Percentiles rank a stretch among this genome's conserved stretches.
Evolutionary conservation across 1,140 invertebrate species (phyloP).

Genomic region (Chelonus insularis): DNA sequence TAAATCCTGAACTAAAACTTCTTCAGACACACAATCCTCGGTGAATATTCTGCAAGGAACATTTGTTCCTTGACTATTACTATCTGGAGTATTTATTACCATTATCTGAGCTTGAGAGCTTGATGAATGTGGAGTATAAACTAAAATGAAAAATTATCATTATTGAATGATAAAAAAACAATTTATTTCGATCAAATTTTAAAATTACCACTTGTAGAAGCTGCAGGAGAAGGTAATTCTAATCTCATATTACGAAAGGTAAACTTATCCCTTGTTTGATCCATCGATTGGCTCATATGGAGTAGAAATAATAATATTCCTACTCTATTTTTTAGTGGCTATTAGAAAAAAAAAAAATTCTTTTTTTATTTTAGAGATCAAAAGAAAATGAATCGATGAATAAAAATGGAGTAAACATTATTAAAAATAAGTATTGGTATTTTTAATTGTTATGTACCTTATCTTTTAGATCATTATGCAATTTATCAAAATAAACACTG

Average conservation of each 20-base stretch:
- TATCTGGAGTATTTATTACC: slow-evolving; percentile 37
- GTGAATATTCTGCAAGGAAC: slow-evolving; percentile 42
- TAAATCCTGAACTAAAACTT: slow-evolving; percentile 73
- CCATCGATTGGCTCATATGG: slow-evolving; percentile 41
- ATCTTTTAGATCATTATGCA: slow-evolving; percentile 54
- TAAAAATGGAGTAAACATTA: too few relatives aligned
- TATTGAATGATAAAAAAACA: neutral
- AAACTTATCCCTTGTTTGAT: slow-evolving; percentile 42
- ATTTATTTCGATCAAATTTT: slow-evolving; percentile 1
- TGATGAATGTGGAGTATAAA: slow-evolving; percentile 42
- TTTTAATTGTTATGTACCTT: slow-evolving; percentile 50
- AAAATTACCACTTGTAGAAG: slow-evolving; percentile 50
- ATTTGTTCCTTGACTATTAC: slow-evolving; percentile 31
- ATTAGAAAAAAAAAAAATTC: too few relatives aligned
- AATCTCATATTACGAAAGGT: slow-evolving; percentile 47
- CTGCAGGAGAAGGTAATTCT: slow-evolving; percentile 39
- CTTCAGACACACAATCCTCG: slow-evolving; percentile 54
- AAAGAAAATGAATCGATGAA: too few relatives aligned
- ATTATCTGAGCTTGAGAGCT: slow-evolving; percentile 43
- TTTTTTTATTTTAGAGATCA: too few relatives aligned
- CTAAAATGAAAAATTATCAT: slow-evolving; percentile 34
- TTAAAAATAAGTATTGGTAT: too few relatives aligned
- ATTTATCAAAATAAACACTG: slow-evolving; percentile 49
- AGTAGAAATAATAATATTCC: slow-evolving; percentile 48
- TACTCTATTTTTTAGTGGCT: slow-evolving; percentile 49